Conservation (phyloP, 1,140 invertebrate genomes). For the Drosophila persimilis region DNA sequence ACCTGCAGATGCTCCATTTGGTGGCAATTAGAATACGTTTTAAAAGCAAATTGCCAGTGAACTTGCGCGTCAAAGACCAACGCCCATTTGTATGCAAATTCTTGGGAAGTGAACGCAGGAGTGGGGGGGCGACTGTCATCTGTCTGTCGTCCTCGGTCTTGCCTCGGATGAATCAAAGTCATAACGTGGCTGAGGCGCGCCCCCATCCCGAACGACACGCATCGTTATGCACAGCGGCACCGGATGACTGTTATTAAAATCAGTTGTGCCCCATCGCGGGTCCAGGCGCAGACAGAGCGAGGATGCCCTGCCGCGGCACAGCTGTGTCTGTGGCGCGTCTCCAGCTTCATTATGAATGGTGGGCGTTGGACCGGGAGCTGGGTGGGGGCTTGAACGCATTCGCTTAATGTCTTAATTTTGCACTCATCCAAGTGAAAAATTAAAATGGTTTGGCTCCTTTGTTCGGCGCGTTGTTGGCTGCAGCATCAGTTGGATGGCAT, state of each 20-base stretch:
- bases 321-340: slow-evolving; percentile 47
- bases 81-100: slow-evolving; percentile 80
- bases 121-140: slow-evolving; percentile 16
- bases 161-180: slow-evolving; percentile 76
- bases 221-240: slow-evolving; percentile 81
- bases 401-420: slow-evolving; percentile 82
- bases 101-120: slow-evolving; percentile 7
- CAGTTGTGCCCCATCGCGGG: slow-evolving; percentile 68
- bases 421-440: slow-evolving; percentile 82
- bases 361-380: not conserved
- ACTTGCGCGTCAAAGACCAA: slow-evolving; percentile 69
- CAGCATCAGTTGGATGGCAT: slow-evolving; percentile 7
- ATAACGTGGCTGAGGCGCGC: slow-evolving; percentile 61
- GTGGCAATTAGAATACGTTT: slow-evolving; percentile 78
- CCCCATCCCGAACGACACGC: slow-evolving; percentile 62
- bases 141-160: slow-evolving; percentile 30
- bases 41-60: slow-evolving; percentile 70
- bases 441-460: slow-evolving; percentile 69
- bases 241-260: slow-evolving; percentile 82
- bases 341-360: slow-evolving; percentile 36
- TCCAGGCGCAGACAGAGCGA: slow-evolving; percentile 39
- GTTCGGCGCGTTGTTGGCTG: slow-evolving; percentile 22
- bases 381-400: slow-evolving; percentile 55
- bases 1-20: slow-evolving; percentile 44
- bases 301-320: slow-evolving; percentile 34